phyloP scores from a whole-genome alignment of 2,797 vertebrate species.

The Enteromius radiatus region DNA sequence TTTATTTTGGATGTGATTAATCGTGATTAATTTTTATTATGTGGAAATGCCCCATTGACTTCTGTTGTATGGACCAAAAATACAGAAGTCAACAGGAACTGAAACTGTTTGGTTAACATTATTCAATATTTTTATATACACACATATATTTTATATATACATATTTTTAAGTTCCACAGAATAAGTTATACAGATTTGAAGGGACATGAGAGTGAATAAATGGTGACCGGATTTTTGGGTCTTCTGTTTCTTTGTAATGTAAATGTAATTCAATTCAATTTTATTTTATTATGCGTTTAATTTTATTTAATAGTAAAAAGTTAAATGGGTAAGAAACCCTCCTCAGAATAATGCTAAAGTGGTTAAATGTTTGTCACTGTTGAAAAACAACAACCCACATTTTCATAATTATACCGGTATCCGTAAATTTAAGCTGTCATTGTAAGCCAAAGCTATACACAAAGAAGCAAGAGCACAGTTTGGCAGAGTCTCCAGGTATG shows the following conservation, averaged over 20 bases:
- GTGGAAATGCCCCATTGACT: neutral
- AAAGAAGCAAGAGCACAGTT: conserved; percentile 25
- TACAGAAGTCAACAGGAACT: neutral
- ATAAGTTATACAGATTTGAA: neutral
- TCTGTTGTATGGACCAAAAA: neutral
- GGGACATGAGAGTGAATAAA: neutral
- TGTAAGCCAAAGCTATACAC: conserved; percentile 31
- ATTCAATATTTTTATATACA: neutral
- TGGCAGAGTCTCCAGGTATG: conserved; percentile 11
- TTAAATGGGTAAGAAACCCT: neutral
- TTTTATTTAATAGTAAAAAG: neutral
- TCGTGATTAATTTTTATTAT: too few species aligned
- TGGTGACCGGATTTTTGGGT: neutral
- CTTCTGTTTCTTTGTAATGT: too few species aligned
- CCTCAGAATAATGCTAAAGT: conserved; percentile 62
- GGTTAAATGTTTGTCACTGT: conserved; percentile 33
- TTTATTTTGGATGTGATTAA: too few species aligned
- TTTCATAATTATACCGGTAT: conserved; percentile 68
- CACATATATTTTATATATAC: too few species aligned
- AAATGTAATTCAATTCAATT: too few species aligned
- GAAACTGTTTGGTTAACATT: neutral
- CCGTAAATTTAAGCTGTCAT: conserved; percentile 70
- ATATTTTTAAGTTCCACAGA: neutral
- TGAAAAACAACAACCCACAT: conserved; percentile 42
- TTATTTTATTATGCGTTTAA: too few species aligned